Evolutionary conservation across 2,888 invertebrate species (phyloP), one percentile per base, ranked within the genome.

Genomic region (Brachyptera putata): DNA sequence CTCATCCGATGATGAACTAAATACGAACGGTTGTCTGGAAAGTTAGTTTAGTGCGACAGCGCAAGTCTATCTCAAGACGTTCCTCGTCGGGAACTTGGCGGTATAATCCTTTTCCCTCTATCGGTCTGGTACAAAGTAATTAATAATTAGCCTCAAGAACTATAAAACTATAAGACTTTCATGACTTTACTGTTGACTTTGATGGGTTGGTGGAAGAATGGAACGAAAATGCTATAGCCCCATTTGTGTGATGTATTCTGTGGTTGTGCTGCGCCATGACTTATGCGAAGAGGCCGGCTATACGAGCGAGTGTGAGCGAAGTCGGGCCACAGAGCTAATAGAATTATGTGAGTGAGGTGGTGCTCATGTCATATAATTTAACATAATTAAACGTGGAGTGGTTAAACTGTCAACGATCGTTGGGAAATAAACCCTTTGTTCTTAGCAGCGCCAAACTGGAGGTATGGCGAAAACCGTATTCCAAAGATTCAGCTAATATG

Each of bases 111-210:
- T n/a, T n/a, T n/a, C n/a, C n/a, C n/a, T n/a, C n/a, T n/a, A n/a
- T n/a, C n/a, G n/a, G n/a, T n/a, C n/a, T n/a, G 30, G 43, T 16
- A 53, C 53, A 53, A 53, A 53, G 36, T 36, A 34, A 53, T 53
- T 53, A 53, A 53, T 53, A 53, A 53, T 34, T 34, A 53, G 53
- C 53, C 53, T 18, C 18, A 34, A 53, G 53, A 30, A 34, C 16
- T 50, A 50, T 16, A 46, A 21, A 46, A 46, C n/a, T n/a, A 46
- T 46, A 46, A 21, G 46, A 46, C 46, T 46, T 46, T 46, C 46
- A 46, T 46, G 18, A 22, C 21, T 46, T 46, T 46, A 24, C 21
- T 24, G 46, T 22, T 24, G 46, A 46, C 46, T 16, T 46, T 46
- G 46, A 46, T 46, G 24, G 30, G 30, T 30, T 30, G 30, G 30